These are phyloP conservation scores for Gymnoscelis rufifasciata DNA, from an alignment of 2,888 invertebrate species.

Conservation along the genomic window DNA sequence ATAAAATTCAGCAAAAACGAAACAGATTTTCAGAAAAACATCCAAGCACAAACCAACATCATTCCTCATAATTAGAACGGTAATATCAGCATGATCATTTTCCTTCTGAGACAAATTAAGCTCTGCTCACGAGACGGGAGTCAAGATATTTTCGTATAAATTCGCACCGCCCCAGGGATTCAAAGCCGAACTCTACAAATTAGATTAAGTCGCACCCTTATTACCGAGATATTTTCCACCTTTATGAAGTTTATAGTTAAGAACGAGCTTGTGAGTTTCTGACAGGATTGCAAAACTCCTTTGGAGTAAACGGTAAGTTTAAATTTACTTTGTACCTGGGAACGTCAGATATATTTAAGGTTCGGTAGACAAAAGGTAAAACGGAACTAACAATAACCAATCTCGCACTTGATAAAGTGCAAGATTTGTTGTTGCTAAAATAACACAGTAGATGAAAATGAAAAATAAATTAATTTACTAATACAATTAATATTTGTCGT, in stretches of 20 bases:
- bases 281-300: constrained; percentile 1
- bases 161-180: constrained; percentile 30
- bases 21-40: too few relatives aligned
- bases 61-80: constrained; percentile 26
- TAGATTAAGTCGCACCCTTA: constrained; percentile 17
- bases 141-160: constrained; percentile 28
- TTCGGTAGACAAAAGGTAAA: too few relatives aligned
- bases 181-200: constrained; percentile 29
- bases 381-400: too few relatives aligned
- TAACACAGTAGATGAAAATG: too few relatives aligned
- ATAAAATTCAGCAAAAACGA: too few relatives aligned
- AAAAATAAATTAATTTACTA: too few relatives aligned
- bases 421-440: too few relatives aligned
- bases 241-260: constrained; percentile 7
- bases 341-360: not conserved
- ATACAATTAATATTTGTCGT: too few relatives aligned
- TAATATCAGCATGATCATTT: constrained; percentile 28
- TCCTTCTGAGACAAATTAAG: constrained; percentile 30
- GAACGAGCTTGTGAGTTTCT: constrained; percentile 4
- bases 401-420: too few relatives aligned
- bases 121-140: constrained; percentile 25
- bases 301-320: not conserved
- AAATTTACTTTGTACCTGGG: not conserved
- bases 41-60: constrained; percentile 17
- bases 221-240: constrained; percentile 19